These are phyloP conservation scores for Formica selysi DNA, from an alignment of 1,140 invertebrate species.

Conservation along the genomic window DNA sequence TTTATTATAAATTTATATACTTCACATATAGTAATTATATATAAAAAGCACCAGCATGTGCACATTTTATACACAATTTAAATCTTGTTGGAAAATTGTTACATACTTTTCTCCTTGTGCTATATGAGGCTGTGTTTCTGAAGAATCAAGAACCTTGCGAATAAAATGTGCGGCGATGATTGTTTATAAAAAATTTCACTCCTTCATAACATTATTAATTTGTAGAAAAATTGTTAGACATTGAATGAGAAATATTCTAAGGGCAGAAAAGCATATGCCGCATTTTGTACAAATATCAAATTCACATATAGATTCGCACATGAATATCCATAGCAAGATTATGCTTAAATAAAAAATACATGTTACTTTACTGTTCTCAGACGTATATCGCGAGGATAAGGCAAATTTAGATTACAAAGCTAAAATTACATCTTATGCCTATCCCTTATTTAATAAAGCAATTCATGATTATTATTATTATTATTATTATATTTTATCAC, in stretches of 20 bases:
- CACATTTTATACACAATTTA: conserved; percentile 66
- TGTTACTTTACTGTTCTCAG: conserved; percentile 63
- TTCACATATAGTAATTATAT: conserved; percentile 71
- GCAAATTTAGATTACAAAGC: conserved; percentile 77
- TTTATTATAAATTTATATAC: conserved; percentile 69
- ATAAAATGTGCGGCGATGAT: conserved; percentile 53
- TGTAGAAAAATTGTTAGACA: conserved; percentile 71
- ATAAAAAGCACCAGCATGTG: conserved; percentile 77
- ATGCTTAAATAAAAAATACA: conserved; percentile 58
- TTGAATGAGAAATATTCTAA: conserved; percentile 56
- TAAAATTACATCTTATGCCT: conserved; percentile 72
- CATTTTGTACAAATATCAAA: conserved; percentile 45
- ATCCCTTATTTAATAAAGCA: conserved; percentile 69
- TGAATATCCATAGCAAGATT: conserved; percentile 29
- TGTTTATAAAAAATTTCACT: conserved; percentile 69
- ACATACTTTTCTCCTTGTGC: conserved; percentile 51
- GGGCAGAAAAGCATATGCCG: conserved; percentile 60
- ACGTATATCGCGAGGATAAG: conserved; percentile 72
- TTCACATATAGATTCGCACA: conserved; percentile 49
- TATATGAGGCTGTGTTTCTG: conserved; percentile 62
- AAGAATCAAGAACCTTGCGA: conserved; percentile 59
- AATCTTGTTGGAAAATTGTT: conserved; percentile 52
- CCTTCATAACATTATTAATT: conserved; percentile 64
- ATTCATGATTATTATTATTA: conserved; percentile 64
- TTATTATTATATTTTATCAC: conserved; percentile 76